Evolutionary conservation across 2,888 invertebrate species (phyloP), one percentile per base, ranked within the genome.

Genomic region (Koerneria pararmatus): DNA sequence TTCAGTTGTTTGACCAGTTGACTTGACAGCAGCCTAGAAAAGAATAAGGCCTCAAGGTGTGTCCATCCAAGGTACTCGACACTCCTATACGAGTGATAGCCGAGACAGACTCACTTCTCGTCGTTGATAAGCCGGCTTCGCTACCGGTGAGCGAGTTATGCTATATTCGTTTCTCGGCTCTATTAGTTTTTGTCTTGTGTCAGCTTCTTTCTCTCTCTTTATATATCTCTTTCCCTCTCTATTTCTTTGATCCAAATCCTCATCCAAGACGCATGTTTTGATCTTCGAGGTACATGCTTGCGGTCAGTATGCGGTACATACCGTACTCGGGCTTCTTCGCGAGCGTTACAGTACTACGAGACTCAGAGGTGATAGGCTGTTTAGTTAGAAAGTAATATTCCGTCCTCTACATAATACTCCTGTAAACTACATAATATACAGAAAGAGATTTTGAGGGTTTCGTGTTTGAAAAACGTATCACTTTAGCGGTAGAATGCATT

Each of bases 51-150:
- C n/a, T n/a, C n/a, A n/a, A n/a, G n/a, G n/a, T n/a, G n/a, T n/a
- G n/a, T n/a, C n/a, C n/a, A n/a, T n/a, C n/a, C 27, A 27, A 75
- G 76, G 69, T 97, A 87, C 91, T 93, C 87, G 91, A 91, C 87
- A 90, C 91, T 3, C 81, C 82, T 6, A 92, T 97, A 88, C 90
- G 91, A 88, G 91, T 98, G 88, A 90, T 98, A 86, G 91, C 92
- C 88, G 92, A 95, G 89, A 93, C 92, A 88, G 93, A 95, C 87
- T 94, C 98, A 88, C 89, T 97, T 88, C 90, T 98, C 88, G 97
- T 98, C 88, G 92, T 82, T 19, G 74, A 82, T 68, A 82, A 82
- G 65, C 82, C 82, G n/a, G 72, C 82, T 1, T 78, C 78, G 11
- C 64, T 79, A 65, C 80, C 82, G 8, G 62, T 62, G 8, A 51